Conservation (phyloP, 2,797 vertebrate species). For the Amphiprion clarkii region DNA sequence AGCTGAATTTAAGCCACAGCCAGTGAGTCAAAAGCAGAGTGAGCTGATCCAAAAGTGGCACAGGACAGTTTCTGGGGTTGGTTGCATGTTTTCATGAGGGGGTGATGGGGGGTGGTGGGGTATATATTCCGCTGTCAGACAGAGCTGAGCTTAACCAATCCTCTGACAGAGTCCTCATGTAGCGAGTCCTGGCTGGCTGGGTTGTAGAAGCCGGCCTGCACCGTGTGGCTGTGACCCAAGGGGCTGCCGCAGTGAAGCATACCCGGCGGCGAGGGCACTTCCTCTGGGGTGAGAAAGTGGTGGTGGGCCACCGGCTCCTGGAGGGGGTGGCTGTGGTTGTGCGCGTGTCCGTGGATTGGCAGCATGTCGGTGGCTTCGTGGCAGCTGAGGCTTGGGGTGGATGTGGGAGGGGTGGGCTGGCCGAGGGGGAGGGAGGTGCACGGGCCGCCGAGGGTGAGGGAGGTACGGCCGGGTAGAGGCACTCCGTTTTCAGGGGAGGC, state of each 20-base stretch:
- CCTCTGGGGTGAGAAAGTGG: conserved; percentile 95
- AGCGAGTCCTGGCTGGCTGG: conserved; percentile 96
- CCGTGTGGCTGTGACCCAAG: conserved; percentile 90
- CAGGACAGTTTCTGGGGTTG: conserved; percentile 27
- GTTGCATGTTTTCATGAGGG: conserved; percentile 31
- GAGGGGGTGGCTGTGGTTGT: conserved; percentile 72
- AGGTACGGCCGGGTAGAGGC: conserved; percentile 85
- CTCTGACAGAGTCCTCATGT: conserved; percentile 97
- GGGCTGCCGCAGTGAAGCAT: conserved; percentile 92
- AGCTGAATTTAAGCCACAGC: conserved; percentile 62
- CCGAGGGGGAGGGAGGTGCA: conserved; percentile 90
- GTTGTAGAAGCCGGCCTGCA: conserved; percentile 89
- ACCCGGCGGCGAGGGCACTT: conserved; percentile 92
- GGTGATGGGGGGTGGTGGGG: neutral
- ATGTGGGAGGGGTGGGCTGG: conserved; percentile 94
- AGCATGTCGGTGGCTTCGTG: conserved; percentile 82
- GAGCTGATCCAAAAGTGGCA: conserved; percentile 52
- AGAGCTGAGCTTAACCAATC: conserved; percentile 97
- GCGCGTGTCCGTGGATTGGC: conserved; percentile 78
- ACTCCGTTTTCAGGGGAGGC: conserved; percentile 84
- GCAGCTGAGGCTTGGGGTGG: conserved; percentile 92
- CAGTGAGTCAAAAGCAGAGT: conserved; percentile 22
- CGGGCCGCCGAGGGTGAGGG: conserved; percentile 86
- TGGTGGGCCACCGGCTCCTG: conserved; percentile 83
- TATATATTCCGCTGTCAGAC: conserved; percentile 85